Evolutionary conservation across 2,888 invertebrate species (phyloP).

Genomic region (Unio delphinus): DNA sequence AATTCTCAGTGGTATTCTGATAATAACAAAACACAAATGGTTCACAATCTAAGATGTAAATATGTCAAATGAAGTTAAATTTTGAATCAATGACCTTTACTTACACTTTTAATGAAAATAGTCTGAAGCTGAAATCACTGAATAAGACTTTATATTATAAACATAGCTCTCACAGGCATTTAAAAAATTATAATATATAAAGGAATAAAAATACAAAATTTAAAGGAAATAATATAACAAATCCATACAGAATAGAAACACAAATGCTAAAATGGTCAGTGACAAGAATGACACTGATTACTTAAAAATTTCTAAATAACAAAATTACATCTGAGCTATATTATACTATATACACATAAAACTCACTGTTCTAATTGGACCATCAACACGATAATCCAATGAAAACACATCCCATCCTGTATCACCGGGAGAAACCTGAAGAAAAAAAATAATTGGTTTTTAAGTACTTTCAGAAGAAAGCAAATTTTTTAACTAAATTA

Average conservation of each 20-base stretch:
- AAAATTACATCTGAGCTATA: neutral
- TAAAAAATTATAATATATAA: no score
- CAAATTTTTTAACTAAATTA: no score
- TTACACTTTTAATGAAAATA: no score
- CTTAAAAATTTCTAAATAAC: neutral
- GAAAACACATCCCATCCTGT: conserved; percentile 93
- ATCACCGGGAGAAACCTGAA: conserved; percentile 77
- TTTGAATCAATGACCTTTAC: no score
- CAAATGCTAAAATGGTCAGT: neutral
- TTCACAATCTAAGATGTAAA: no score
- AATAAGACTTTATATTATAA: neutral
- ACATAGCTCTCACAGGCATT: neutral
- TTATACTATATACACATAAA: neutral
- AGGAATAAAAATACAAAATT: no score
- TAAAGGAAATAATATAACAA: no score
- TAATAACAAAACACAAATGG: no score
- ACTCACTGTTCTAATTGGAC: conserved; percentile 87
- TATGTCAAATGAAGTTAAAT: no score
- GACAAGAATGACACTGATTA: neutral
- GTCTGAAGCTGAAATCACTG: no score
- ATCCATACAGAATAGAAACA: no score
- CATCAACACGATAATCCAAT: conserved; percentile 88
- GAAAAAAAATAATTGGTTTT: neutral
- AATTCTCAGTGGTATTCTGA: no score
- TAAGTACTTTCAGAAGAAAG: neutral